phyloP scores from a whole-genome alignment of 2,797 vertebrate species.

The Phoebastria nigripes region DNA sequence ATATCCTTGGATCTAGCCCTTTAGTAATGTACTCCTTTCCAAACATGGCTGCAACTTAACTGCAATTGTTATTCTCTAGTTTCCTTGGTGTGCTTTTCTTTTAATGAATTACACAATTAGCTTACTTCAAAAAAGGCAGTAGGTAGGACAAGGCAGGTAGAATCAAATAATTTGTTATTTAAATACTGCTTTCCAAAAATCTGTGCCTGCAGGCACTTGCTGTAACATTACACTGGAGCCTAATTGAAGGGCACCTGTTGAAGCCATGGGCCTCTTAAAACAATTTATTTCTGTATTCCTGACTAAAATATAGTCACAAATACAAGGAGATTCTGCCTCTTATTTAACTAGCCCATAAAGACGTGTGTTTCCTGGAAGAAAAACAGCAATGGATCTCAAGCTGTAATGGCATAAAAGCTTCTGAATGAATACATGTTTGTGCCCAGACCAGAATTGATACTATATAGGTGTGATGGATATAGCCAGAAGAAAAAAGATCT shows the following conservation, averaged over 20 bases:
- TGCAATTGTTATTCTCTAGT: neutral
- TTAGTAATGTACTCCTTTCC: neutral
- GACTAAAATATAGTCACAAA: neutral
- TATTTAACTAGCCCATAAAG: neutral
- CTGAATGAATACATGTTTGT: neutral
- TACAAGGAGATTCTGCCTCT: neutral
- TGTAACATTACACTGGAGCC: neutral
- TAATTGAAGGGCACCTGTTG: neutral
- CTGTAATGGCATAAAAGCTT: neutral
- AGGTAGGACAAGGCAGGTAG: neutral
- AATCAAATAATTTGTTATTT: conserved; percentile 15
- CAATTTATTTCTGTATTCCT: neutral
- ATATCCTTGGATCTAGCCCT: neutral
- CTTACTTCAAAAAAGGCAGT: neutral
- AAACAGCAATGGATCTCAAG: neutral
- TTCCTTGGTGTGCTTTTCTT: neutral
- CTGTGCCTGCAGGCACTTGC: neutral
- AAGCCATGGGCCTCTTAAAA: neutral
- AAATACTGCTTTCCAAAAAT: neutral
- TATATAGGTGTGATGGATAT: neutral
- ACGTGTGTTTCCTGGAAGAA: neutral
- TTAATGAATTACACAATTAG: neutral
- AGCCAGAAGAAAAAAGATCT: neutral
- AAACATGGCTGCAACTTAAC: neutral
- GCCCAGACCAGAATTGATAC: neutral